Evolutionary conservation across 2,113 vertebrate species (phyloP), one percentile per base, ranked within the genome.

Genomic region (Caretta caretta): DNA sequence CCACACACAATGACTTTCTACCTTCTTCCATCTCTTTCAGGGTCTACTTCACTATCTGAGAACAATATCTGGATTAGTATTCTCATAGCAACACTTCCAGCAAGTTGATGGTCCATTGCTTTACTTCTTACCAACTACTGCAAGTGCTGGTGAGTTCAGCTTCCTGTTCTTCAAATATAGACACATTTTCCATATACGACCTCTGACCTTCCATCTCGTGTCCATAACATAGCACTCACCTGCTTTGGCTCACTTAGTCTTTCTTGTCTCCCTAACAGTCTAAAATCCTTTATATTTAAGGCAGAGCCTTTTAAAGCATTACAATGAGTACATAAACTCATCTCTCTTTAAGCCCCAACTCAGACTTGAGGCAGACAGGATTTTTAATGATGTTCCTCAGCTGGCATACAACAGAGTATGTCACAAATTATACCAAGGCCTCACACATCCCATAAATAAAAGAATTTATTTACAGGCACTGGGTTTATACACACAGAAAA

Each of bases 121-220:
- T 96, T 54, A 59, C 92, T 96, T 97, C 90, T 89, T 79, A 69
- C 81, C 94, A 93, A 97, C 94, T 93, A 69, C 0, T 48, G 92
- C 62, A 90, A 93, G 93, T 59, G 84, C n/a, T 91, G 91, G 86
- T 83, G 75, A 83, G 90, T 91, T 69, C 93, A 95, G 86, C 50
- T 91, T 91, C 90, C 95, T 96, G 97, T 95, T 89, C 84, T 75
- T 53, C 62, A 75, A 75, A 86, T 25, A 29, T 89, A 92, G 96
- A 94, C 87, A 92, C 94, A 96, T 92, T 89, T 92, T 96, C 93
- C 96, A 96, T 89, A 95, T 94, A 92, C 95, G 96, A 93, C 93
- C 96, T 89, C 93, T 89, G 95, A 96, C 86, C 90, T 92, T 96
- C 97, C 82, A 89, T 89, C 96, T 95, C 97, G 96, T 95, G 90